Percentiles rank a stretch among this genome's conserved stretches.
Conservation (phyloP, 2,113 vertebrate genomes). For the Heterocephalus glaber region DNA sequence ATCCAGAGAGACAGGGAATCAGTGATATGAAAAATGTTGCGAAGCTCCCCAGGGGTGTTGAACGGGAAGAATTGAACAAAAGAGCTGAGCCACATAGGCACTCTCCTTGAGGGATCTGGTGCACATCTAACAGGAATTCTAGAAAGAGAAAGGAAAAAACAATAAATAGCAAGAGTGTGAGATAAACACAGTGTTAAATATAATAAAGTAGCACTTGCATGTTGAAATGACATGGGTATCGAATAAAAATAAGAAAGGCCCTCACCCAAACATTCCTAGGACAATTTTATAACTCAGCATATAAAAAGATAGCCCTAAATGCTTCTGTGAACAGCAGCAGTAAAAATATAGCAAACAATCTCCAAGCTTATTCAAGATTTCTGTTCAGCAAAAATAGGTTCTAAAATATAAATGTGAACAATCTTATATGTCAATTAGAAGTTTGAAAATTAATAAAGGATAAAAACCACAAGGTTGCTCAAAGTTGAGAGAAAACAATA, state of each 20-base stretch:
- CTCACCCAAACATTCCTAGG: neutral
- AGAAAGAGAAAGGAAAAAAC: neutral
- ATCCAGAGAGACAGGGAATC: neutral
- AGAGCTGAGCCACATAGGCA: neutral
- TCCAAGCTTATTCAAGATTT: neutral
- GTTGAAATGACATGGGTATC: neutral
- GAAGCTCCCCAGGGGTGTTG: neutral
- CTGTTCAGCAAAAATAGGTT: neutral
- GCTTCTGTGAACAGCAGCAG: neutral
- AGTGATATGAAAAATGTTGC: neutral
- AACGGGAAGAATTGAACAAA: neutral
- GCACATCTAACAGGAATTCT: neutral
- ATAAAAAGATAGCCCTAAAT: neutral
- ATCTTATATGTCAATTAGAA: neutral
- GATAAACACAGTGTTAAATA: neutral
- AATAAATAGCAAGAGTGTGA: neutral
- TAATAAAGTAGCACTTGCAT: neutral
- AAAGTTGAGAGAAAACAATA: neutral
- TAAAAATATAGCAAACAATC: neutral
- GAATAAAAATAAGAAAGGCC: neutral
- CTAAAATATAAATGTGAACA: neutral
- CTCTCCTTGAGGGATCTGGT: neutral
- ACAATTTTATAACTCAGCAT: neutral
- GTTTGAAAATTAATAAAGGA: neutral
- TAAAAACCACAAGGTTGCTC: neutral